Evolutionary conservation across 2,888 invertebrate species (phyloP).

Genomic region (Zele albiditarsus): DNA sequence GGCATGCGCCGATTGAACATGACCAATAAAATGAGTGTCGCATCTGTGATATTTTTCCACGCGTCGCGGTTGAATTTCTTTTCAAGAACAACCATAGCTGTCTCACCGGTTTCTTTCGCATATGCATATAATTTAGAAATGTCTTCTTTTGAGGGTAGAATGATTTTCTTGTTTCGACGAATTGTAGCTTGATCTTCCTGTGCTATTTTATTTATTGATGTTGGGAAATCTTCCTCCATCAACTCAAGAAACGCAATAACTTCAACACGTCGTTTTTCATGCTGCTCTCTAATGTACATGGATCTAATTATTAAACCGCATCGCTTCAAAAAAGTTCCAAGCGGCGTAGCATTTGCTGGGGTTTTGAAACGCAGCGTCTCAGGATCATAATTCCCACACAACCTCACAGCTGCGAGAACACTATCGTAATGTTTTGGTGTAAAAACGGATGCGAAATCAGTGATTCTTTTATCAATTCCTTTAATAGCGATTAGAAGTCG

Average conservation of each 20-base stretch:
- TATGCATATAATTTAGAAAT: conserved; percentile 20
- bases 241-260: conserved; percentile 47
- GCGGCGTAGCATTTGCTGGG: conserved; percentile 26
- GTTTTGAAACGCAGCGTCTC: conserved; percentile 27
- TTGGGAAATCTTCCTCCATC: conserved; percentile 37
- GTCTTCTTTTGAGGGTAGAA: conserved; percentile 30
- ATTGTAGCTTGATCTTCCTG: not conserved
- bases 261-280: conserved; percentile 23
- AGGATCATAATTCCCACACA: conserved; percentile 20
- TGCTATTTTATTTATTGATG: conserved; percentile 40
- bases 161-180: conserved; percentile 22
- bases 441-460: conserved; percentile 36
- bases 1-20: conserved; percentile 41
- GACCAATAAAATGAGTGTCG: conserved; percentile 22
- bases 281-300: conserved; percentile 36
- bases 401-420: conserved; percentile 29
- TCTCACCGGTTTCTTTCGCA: conserved; percentile 9
- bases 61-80: conserved; percentile 23
- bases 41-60: conserved; percentile 19
- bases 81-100: conserved; percentile 5
- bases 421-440: conserved; percentile 35
- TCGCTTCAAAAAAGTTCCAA: conserved; percentile 35
- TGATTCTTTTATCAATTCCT: conserved; percentile 27
- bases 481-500: conserved; percentile 24
- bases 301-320: conserved; percentile 13